These are phyloP conservation scores for Spilogale gracilis DNA, from an alignment of 2,113 vertebrate species.

Conservation along the genomic window DNA sequence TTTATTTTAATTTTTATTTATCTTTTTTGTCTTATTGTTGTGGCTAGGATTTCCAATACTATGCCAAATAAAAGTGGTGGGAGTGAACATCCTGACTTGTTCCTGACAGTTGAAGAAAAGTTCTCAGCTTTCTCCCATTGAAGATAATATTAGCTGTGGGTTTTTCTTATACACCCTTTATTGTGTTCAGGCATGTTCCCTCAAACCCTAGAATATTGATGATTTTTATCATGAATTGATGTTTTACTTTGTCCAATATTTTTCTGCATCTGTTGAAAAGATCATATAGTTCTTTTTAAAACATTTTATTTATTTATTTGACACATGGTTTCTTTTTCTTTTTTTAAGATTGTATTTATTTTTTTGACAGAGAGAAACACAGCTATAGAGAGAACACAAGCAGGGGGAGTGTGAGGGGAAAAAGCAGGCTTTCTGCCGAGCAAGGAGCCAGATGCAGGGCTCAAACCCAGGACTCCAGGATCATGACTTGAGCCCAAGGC, in stretches of 20 bases:
- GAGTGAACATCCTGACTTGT: not conserved
- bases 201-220: not conserved
- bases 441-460: no score
- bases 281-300: not conserved
- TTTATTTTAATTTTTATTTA: not conserved
- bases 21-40: not conserved
- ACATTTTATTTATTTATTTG: no score
- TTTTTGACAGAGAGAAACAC: no score
- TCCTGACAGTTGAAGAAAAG: not conserved
- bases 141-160: not conserved
- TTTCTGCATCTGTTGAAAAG: not conserved
- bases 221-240: not conserved
- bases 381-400: no score
- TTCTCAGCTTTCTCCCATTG: not conserved
- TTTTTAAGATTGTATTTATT: no score
- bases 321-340: no score
- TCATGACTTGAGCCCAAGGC: no score
- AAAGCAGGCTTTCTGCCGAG: no score
- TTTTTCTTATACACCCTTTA: not conserved
- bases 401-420: no score
- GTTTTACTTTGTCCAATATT: not conserved
- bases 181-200: not conserved
- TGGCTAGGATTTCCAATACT: not conserved
- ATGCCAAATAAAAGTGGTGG: not conserved
- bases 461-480: no score